Evolutionary conservation across 1,140 invertebrate species (phyloP).

Genomic region (Drosophila gunungcola): DNA sequence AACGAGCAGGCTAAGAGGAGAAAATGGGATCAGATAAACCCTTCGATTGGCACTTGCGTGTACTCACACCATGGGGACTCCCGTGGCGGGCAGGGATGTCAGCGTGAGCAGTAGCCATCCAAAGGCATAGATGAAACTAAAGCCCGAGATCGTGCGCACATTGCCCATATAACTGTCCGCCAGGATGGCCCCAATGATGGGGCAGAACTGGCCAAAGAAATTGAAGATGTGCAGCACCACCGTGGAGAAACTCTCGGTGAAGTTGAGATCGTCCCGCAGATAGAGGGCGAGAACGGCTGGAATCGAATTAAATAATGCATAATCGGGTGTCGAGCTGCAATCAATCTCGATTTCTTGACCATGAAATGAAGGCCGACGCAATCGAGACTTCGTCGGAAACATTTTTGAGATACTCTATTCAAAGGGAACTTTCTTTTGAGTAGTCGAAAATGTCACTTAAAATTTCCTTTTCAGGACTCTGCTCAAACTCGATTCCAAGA

Average conservation of each 20-base stretch:
- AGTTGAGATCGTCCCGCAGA: constrained; percentile 86
- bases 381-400: constrained; percentile 9
- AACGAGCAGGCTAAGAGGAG: constrained; percentile 79
- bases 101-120: constrained; percentile 87
- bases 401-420: background rate
- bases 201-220: constrained; percentile 92
- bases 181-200: constrained; percentile 91
- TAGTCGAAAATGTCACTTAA: background rate
- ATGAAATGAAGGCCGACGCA: constrained; percentile 32
- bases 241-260: constrained; percentile 87
- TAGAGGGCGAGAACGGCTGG: constrained; percentile 91
- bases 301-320: constrained; percentile 53
- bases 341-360: constrained; percentile 24
- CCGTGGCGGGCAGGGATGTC: constrained; percentile 63
- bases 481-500: too few relatives aligned
- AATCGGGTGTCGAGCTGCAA: constrained; percentile 1
- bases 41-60: too few relatives aligned
- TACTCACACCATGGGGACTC: constrained; percentile 68
- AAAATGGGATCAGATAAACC: constrained; percentile 50
- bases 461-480: too few relatives aligned
- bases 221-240: constrained; percentile 91
- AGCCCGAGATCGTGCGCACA: constrained; percentile 88
- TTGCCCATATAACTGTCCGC: constrained; percentile 91
- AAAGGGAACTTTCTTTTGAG: background rate
- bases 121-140: constrained; percentile 89